These are phyloP conservation scores for Drosophila borborema DNA, from an alignment of 2,888 invertebrate species.

Conservation along the genomic window DNA sequence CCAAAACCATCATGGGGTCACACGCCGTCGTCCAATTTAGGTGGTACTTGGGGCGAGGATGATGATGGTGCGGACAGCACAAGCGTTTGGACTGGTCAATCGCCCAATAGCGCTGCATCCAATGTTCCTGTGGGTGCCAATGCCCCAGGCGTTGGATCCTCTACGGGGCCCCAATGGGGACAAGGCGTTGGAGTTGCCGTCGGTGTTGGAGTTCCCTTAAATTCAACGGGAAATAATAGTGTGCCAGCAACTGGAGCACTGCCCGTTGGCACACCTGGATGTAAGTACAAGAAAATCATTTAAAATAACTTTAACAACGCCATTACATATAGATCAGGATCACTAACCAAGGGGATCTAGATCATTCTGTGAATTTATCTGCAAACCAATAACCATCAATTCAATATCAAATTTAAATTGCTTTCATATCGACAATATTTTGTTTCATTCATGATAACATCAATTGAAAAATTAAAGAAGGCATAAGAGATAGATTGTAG, in stretches of 20 bases:
- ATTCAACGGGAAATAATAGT: conserved; percentile 67
- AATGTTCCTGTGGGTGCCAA: conserved; percentile 79
- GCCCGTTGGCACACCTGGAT: conserved; percentile 59
- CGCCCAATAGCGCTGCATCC: conserved; percentile 87
- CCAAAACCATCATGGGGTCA: conserved; percentile 97
- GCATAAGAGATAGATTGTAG: no score
- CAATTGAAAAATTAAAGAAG: no score
- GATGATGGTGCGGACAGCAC: conserved; percentile 93
- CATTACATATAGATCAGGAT: background rate
- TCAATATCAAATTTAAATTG: background rate
- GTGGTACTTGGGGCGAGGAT: conserved; percentile 98
- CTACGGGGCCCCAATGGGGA: conserved; percentile 80
- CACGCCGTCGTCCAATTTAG: conserved; percentile 95
- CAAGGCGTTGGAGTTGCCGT: conserved; percentile 84
- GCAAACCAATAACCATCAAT: background rate
- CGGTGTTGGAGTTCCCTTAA: conserved; percentile 72
- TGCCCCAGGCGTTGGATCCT: conserved; percentile 43
- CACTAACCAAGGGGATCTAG: background rate
- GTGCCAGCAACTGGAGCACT: conserved; percentile 62
- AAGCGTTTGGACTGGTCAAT: conserved; percentile 94
- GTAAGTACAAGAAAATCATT: conserved; percentile 53
- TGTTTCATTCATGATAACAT: no score
- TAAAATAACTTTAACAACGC: no score
- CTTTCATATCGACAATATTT: no score
- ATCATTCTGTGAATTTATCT: background rate